phyloP scores from a whole-genome alignment of 2,113 vertebrate genomes.

The Corapipo altera region DNA sequence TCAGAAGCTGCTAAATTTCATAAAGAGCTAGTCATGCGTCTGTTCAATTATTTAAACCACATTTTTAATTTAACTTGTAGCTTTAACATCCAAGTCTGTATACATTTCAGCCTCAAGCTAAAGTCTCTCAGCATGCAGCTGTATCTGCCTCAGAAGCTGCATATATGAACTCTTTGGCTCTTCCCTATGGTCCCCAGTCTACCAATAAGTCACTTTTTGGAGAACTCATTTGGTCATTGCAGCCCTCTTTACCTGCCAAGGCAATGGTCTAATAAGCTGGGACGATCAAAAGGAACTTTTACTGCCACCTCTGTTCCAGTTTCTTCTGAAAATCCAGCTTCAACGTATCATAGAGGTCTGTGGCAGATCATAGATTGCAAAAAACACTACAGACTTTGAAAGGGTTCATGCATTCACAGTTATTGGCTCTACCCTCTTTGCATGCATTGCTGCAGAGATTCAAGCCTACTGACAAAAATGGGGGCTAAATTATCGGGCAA shows the following conservation, averaged over 20 bases:
- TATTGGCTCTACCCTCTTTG: background rate
- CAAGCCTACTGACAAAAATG: fast-evolving
- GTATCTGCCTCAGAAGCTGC: background rate
- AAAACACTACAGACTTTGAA: background rate
- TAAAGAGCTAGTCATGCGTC: background rate
- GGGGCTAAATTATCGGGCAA: background rate
- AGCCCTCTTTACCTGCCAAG: background rate
- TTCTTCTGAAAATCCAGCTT: background rate
- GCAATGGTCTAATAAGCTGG: background rate
- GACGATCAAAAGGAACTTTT: background rate
- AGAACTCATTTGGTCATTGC: background rate
- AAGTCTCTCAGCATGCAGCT: background rate
- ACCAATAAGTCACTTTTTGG: background rate
- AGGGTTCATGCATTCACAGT: background rate
- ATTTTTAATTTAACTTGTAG: background rate
- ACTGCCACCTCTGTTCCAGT: background rate
- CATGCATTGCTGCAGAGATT: background rate
- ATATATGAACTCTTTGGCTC: background rate
- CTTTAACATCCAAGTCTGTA: background rate
- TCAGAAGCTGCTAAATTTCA: background rate
- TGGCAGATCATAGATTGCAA: background rate
- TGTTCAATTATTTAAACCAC: background rate
- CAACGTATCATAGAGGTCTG: background rate
- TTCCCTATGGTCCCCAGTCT: background rate
- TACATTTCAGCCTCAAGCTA: background rate